Percentiles rank a stretch among this genome's conserved stretches.
Conservation (phyloP, 2,888 invertebrate genomes). For the Bursaphelenchus okinawaensis region DNA sequence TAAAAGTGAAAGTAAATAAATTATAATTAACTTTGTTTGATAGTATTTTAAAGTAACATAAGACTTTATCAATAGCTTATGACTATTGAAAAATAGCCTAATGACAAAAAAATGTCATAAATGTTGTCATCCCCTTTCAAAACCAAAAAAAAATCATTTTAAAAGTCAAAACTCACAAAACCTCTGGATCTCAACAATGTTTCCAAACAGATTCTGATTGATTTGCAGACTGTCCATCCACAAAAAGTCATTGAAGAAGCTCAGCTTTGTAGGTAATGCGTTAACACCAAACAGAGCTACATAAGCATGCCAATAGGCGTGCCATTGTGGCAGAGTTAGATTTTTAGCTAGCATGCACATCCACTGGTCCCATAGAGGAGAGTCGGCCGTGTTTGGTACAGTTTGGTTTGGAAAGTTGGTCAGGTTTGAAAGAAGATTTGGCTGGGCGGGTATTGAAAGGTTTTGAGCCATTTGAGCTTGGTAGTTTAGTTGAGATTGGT, state of each 20-base stretch:
- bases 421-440: neutral
- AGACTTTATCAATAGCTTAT: neutral
- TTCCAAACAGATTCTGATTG: too few relatives aligned
- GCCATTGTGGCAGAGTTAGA: slow-evolving; percentile 31
- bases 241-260: slow-evolving; percentile 27
- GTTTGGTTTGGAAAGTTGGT: neutral
- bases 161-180: neutral
- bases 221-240: neutral
- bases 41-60: too few relatives aligned
- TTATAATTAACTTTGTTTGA: neutral
- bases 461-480: too few relatives aligned
- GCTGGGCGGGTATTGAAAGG: neutral
- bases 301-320: slow-evolving; percentile 32
- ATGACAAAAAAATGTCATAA: neutral
- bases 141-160: neutral
- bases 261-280: slow-evolving; percentile 28
- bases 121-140: neutral
- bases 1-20: neutral
- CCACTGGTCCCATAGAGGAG: slow-evolving; percentile 35
- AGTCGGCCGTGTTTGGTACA: neutral
- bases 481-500: too few relatives aligned
- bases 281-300: slow-evolving; percentile 30
- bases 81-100: neutral
- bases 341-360: slow-evolving; percentile 32
- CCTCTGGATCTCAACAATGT: neutral